Base-by-base conservation (phyloP, 2,888 invertebrate genomes). In the Torymus aiolomorphi region DNA sequence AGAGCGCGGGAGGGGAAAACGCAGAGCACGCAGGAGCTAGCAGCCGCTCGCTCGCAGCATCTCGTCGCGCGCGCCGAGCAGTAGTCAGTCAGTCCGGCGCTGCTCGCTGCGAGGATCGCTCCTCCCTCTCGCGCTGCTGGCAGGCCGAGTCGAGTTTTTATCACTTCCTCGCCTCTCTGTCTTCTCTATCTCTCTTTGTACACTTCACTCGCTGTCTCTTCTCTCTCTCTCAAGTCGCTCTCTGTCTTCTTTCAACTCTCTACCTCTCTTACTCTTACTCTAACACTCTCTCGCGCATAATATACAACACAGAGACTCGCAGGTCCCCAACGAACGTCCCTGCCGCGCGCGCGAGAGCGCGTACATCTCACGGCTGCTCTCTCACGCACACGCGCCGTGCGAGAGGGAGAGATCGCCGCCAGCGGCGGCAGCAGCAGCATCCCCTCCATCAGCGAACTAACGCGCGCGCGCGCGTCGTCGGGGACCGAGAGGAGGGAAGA, bases 71-170 rank as follows among this genome's bases (percentile, higher is more conserved):
- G 70, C 57, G 70, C 24, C 5, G 57, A 59, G 66, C 57, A 59
- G 66, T 57, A 77, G 51, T 76, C 73, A 77, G 51, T 76, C 73
- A 78, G 78, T 78, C 67, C 62, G 57, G 78, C 73, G 73, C 67
- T 73, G 54, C 61, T 76, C 80, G 75, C 67, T 73, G 59, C 57
- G 75, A 65, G 65, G 73, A 61, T 69, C 80, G 69, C 49, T 71
- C 49, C 20, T 24, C 42, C 59, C 70, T 57, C 51, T 61, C n/a
- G 54, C 56, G 59, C 5, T n/a, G 20, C 42, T 67, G 54, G 74
- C 61, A 52, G 51, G 18, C 59, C 20, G 42, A 42, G 42, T 42
- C 42, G 42, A 42, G 57, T 57, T 63, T 67, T 67, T 51, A 61
- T 51, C 42, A 42, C 24, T 70, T 63, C 56, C 76, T 76, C 63